Conservation (phyloP, 1,140 invertebrate species). For the Drosophila mojavensis region DNA sequence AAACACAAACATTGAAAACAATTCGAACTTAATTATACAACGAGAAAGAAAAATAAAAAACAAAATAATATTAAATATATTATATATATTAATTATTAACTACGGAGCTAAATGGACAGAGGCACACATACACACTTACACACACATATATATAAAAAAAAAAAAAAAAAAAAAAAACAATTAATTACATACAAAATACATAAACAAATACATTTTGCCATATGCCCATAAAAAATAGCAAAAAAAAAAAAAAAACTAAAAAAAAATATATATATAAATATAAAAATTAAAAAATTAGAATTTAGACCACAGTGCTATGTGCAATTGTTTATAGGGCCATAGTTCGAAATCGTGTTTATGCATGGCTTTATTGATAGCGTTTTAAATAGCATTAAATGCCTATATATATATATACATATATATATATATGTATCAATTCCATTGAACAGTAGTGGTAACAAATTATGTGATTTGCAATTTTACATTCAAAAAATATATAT, state of each 20-base stretch:
- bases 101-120: constrained; percentile 52
- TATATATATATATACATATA: constrained; percentile 57
- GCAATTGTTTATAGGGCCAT: constrained; percentile 79
- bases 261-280: constrained; percentile 18
- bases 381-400: constrained; percentile 83
- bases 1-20: constrained; percentile 78
- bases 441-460: constrained; percentile 81
- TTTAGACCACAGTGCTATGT: constrained; percentile 79
- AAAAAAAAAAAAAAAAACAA: too few species aligned
- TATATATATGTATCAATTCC: constrained; percentile 70
- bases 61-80: constrained; percentile 33
- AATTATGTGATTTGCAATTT: constrained; percentile 83
- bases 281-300: constrained; percentile 61
- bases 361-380: constrained; percentile 82
- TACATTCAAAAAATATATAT: constrained; percentile 76
- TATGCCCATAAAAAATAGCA: constrained; percentile 31
- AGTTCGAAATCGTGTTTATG: constrained; percentile 80
- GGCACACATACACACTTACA: constrained; percentile 41
- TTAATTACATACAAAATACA: constrained; percentile 54
- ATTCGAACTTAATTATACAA: constrained; percentile 84
- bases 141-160: constrained; percentile 50
- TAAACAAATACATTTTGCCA: constrained; percentile 42
- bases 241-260: too few species aligned
- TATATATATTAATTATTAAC: constrained; percentile 54
- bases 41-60: constrained; percentile 66